These are phyloP conservation scores for Peromyscus aztecus DNA, from an alignment of 2,797 vertebrate species.

Conservation along the genomic window DNA sequence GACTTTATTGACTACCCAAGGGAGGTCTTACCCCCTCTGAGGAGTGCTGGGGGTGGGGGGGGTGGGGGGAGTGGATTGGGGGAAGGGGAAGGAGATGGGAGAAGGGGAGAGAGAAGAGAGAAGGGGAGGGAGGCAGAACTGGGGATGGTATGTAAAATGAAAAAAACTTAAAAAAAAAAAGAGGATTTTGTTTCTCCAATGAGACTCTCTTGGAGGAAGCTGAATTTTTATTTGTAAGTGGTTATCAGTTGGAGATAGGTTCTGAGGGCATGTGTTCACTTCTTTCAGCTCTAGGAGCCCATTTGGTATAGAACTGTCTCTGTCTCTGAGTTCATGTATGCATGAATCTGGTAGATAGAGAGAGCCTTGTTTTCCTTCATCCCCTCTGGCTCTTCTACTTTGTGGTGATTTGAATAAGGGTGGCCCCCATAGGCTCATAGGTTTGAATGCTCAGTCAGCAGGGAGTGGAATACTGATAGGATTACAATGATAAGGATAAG, in stretches of 20 bases:
- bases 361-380: not conserved
- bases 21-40: too few species aligned
- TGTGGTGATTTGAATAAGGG: not conserved
- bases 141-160: too few species aligned
- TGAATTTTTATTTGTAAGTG: not conserved
- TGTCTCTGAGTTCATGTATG: not conserved
- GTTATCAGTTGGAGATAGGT: not conserved
- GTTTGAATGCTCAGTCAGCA: not conserved
- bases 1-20: too few species aligned
- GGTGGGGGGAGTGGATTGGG: too few species aligned
- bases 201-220: not conserved
- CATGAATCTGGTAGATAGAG: not conserved
- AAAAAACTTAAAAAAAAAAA: not conserved
- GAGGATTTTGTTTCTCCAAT: not conserved
- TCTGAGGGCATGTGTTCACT: not conserved
- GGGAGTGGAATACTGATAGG: not conserved
- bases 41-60: too few species aligned
- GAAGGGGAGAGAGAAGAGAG: too few species aligned
- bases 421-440: not conserved
- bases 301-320: not conserved
- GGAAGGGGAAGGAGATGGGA: too few species aligned
- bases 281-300: not conserved
- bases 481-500: too few species aligned
- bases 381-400: not conserved
- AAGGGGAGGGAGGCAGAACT: too few species aligned